A percentile compares a stretch with the other conserved stretches of the same genome.
These are phyloP conservation scores for Caenorhabditis becei DNA, from an alignment of 2,888 invertebrate genomes.

Conservation along the genomic window DNA sequence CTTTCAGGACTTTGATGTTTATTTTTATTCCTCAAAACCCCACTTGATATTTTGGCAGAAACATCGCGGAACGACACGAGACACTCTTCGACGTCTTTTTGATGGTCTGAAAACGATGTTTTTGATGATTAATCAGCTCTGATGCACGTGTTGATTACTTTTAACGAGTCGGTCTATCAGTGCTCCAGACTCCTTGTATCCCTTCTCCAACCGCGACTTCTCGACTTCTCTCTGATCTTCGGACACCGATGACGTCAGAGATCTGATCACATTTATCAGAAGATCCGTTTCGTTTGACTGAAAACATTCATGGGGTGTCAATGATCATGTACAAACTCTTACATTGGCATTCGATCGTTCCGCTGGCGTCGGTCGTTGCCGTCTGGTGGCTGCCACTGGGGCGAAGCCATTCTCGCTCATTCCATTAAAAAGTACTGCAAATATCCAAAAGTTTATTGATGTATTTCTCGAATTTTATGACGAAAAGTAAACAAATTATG, in stretches of 20 bases:
- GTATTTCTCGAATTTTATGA: slow-evolving; percentile 7
- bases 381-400: slow-evolving; percentile 54
- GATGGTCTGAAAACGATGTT: slow-evolving; percentile 85
- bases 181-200: slow-evolving; percentile 93
- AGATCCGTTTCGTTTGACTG: slow-evolving; percentile 74
- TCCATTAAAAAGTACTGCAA: neutral
- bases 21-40: slow-evolving; percentile 22
- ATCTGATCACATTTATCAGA: slow-evolving; percentile 94
- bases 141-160: slow-evolving; percentile 75
- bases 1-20: neutral
- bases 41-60: slow-evolving; percentile 87
- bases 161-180: slow-evolving; percentile 92
- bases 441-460: neutral
- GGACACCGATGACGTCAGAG: slow-evolving; percentile 91
- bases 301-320: slow-evolving; percentile 31
- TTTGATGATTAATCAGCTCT: neutral
- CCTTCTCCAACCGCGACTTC: slow-evolving; percentile 93
- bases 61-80: slow-evolving; percentile 89
- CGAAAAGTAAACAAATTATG: slow-evolving; percentile 27
- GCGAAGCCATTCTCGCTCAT: slow-evolving; percentile 44
- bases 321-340: slow-evolving; percentile 8
- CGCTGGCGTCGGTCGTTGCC: slow-evolving; percentile 41
- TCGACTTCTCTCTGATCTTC: slow-evolving; percentile 92
- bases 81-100: slow-evolving; percentile 91
- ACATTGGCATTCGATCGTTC: slow-evolving; percentile 38